Evolutionary conservation across 2,113 vertebrate species (phyloP), one percentile per base, ranked within the genome.

Genomic region (Thamnaconus septentrionalis): DNA sequence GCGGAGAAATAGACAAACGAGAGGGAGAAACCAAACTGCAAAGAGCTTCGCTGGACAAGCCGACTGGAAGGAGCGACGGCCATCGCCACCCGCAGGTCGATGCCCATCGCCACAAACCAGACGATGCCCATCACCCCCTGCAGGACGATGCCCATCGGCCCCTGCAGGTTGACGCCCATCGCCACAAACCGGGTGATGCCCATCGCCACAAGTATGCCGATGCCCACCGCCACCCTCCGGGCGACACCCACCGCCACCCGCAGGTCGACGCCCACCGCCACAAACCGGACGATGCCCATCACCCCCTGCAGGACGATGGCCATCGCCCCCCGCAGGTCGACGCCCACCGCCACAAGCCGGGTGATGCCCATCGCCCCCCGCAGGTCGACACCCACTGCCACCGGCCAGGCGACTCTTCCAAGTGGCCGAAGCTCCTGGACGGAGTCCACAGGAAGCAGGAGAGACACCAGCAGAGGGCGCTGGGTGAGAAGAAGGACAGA

Each of bases 1-100:
- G 3, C n/a, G 1, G 77, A 78, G 41, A 83, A 86, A 58, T 62
- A 55, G 6, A 85, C 70, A 71, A 83, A 73, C 49, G 71, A 46
- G 7, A 80, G 59, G 59, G 60, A 41, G 0, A 0, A 11, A 50
- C 74, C 87, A 10, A 74, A 75, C 4, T 12, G 61, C 43, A 84
- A 39, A 31, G 18, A 31, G 18, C 18, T 31, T 31, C 18, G 18
- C 18, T 31, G 18, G 18, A 31, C 18, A 31, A 2, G 18, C 18
- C 18, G 18, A 31, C 18, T 31, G 18, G 31, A 82, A 42, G 47
- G 79, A 81, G 7, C 82, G 71, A 66, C 46, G 3, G 0, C 49
- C 7, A 0, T 61, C 60, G 59, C 80, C 79, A 43, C 49, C 6
- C 0, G 61, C 56, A n/a, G 79, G 79, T 6, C 82, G 71, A 66